Base-by-base conservation (phyloP, 1,140 invertebrate species). In the Holotrichia oblita region DNA sequence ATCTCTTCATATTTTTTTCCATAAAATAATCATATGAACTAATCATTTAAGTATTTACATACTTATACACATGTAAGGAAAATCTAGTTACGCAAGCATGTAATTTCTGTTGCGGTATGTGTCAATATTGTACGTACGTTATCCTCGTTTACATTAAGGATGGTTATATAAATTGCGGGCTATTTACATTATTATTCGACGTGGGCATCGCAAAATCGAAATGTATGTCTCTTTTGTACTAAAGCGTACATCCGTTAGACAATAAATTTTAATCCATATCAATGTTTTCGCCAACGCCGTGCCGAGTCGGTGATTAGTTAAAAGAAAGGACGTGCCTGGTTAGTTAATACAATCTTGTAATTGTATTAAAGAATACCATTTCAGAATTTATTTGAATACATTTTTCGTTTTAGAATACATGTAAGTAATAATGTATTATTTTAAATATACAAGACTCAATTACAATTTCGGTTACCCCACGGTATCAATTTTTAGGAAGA, bases 211-310 rank as follows among this genome's bases (percentile, higher is more conserved):
- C 48, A 17, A 55, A 55, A n/a, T 55, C 48, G 17, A 55, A 55
- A 55, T 55, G 17, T 55, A 17, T 17, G 48, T 55, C 48, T 55
- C 48, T 55, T 55, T 55, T 55, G n/a, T 55, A 55, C 17, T 6
- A 17, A 55, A 55, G 48, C 48, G 17, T 17, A 55, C 48, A 55
- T 55, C 48, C 48, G 48, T 17, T 17, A 17, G 14, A n/a, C 48
- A 14, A 55, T 55, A 55, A 55, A 55, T 55, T 55, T 55, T 55
- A 55, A 55, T 55, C 48, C 48, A 17, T 55, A 55, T 55, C 48
- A 17, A 17, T 55, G 17, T 55, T 55, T 55, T 55, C 48, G 48
- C 48, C 48, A 55, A 55, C 48, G 14, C 48, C 14, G 27, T 34
- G 27, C 4, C 27, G 27, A 1, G 27, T 34, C 27, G n/a, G 48